Conservation (phyloP, 2,888 invertebrate species). For the Drosophila multiciliata region DNA sequence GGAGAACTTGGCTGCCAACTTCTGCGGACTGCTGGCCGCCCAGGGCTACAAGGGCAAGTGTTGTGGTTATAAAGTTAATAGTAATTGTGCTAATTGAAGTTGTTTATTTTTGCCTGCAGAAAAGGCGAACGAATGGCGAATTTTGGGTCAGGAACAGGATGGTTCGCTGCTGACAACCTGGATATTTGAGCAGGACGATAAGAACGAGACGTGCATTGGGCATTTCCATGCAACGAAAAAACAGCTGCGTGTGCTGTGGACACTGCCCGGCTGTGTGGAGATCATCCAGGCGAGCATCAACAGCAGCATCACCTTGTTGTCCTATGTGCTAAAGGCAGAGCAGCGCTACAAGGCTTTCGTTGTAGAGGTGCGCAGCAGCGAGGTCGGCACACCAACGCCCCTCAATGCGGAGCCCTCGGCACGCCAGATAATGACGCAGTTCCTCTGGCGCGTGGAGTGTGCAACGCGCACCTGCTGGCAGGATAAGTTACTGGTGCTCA, state of each 20-base stretch:
- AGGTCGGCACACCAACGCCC: constrained; percentile 41
- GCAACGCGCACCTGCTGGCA: constrained; percentile 79
- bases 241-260: constrained; percentile 87
- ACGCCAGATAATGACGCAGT: constrained; percentile 92
- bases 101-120: constrained; percentile 31
- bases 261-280: constrained; percentile 87
- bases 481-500: constrained; percentile 90
- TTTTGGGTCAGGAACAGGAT: constrained; percentile 92
- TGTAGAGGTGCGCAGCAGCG: constrained; percentile 85
- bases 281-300: constrained; percentile 93
- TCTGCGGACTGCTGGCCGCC: constrained; percentile 83
- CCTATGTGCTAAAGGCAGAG: constrained; percentile 88
- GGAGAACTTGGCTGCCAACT: constrained; percentile 85
- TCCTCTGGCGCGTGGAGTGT: constrained; percentile 85
- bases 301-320: constrained; percentile 88
- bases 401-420: constrained; percentile 86
- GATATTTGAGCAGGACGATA: constrained; percentile 83
- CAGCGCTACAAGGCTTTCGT: constrained; percentile 88
- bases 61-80: not conserved
- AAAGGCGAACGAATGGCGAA: constrained; percentile 91
- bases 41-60: constrained; percentile 82
- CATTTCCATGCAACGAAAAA: constrained; percentile 88
- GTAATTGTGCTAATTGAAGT: not conserved
- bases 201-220: constrained; percentile 86
- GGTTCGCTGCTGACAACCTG: constrained; percentile 90